Evolutionary conservation across 2,888 invertebrate genomes (phyloP), one percentile per base, ranked within the genome.

Genomic region (Zhuqinia jingwanae): DNA sequence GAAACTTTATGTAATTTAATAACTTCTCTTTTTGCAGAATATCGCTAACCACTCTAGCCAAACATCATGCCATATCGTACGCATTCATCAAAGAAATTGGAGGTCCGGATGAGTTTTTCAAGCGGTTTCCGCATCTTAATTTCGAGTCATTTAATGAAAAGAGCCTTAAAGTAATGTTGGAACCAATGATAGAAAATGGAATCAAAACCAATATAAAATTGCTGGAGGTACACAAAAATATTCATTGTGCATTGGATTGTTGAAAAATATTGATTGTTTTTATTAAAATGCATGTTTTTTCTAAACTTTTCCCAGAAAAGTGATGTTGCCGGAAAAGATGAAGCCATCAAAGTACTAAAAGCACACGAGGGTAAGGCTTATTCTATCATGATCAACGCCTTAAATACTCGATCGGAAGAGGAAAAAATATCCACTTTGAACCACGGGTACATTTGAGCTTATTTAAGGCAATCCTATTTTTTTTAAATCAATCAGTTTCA

Each of bases 391-490:
- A 0, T 30, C 30, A 8, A 42, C 5, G 8, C 20, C 1, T 15
- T 80, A 1, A 45, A 60, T 56, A 13, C 11, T 15, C 11, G 25
- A n/a, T 27, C 20, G 3, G 80, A 81, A 10, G 50, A 81, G 6
- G 75, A 85, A 13, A 73, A 70, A 27, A 22, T 85, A 10, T 17
- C 58, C 5, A 53, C 50, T 10, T 25, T 88, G 6, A 88, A 88
- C 81, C 88, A 88, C 36, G 88, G 88, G 81, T 84, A 56, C n/a
- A n/a, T 20, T 10, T 15, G 20, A 5, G n/a, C n/a, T n/a, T n/a
- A 58, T n/a, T 50, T 50, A 50, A 36, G 15, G 2, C 2, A 25
- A 13, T 42, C 3, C 20, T 58, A 25, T 11, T 3, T n/a, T 50
- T 50, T 50, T 11, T 50, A 50, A 50, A 50, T 50, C 50, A 36